Evolutionary conservation across 2,113 vertebrate genomes (phyloP).

Genomic region (Dermatemys mawii): DNA sequence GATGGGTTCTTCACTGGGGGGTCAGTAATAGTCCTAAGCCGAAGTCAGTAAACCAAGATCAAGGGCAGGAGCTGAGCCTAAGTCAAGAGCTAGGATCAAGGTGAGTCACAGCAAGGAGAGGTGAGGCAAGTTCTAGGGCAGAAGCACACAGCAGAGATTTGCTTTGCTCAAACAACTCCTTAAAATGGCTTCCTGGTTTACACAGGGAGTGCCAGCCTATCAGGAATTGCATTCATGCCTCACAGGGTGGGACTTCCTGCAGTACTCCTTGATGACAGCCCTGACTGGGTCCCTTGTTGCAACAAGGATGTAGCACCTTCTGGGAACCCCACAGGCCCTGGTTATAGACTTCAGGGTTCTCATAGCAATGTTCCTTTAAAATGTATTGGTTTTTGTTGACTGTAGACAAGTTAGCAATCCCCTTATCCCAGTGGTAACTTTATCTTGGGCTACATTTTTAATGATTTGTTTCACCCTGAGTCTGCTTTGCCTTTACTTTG

Average conservation of each 20-base stretch:
- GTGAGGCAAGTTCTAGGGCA: not conserved
- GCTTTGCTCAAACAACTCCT: not conserved
- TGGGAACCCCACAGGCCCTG: not conserved
- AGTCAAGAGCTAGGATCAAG: not conserved
- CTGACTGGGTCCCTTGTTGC: not conserved
- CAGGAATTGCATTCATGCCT: not conserved
- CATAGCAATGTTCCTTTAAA: not conserved
- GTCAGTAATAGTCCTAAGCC: not conserved
- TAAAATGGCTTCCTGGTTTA: not conserved
- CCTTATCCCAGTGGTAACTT: not conserved
- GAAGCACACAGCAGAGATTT: not conserved
- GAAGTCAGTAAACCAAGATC: not conserved
- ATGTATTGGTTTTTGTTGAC: not conserved
- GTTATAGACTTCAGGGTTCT: not conserved
- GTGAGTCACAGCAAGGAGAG: no score
- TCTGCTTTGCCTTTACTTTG: not conserved
- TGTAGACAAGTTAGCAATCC: not conserved
- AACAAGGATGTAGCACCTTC: not conserved
- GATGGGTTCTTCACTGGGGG: not conserved
- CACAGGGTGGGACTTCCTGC: not conserved
- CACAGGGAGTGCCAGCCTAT: not conserved
- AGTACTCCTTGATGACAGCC: not conserved
- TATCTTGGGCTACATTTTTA: not conserved
- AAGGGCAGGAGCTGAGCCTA: not conserved
- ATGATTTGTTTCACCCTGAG: rapidly evolving